phyloP scores from a whole-genome alignment of 1,140 invertebrate genomes.

The Ceratosolen solmsi region DNA sequence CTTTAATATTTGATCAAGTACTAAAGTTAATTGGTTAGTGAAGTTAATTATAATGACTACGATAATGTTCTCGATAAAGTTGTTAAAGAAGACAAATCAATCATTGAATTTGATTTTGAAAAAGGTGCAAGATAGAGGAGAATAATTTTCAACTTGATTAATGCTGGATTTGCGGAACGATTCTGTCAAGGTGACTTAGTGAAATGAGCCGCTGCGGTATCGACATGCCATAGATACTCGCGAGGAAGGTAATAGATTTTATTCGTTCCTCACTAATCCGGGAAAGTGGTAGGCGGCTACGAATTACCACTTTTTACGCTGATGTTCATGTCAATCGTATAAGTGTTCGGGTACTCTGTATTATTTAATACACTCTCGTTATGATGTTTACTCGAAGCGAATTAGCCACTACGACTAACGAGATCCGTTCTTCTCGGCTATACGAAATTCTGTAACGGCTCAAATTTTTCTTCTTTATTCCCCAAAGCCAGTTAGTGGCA shows the following conservation, averaged over 20 bases:
- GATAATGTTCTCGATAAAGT: not conserved
- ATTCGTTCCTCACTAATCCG: slow-evolving; percentile 62
- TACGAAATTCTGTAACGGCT: not conserved
- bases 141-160: slow-evolving; percentile 55
- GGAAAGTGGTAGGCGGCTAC: slow-evolving; percentile 65
- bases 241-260: slow-evolving; percentile 31
- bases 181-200: slow-evolving; percentile 62
- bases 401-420: slow-evolving; percentile 1
- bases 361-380: slow-evolving; percentile 63
- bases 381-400: not conserved
- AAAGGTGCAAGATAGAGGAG: not conserved
- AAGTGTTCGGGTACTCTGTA: slow-evolving; percentile 61
- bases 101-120: not conserved
- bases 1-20: no score
- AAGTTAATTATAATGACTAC: no score
- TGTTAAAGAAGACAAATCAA: not conserved
- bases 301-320: slow-evolving; percentile 59
- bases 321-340: slow-evolving; percentile 61
- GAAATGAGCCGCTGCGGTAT: slow-evolving; percentile 56
- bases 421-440: not conserved
- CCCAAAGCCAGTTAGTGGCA: slow-evolving; percentile 9
- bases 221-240: no score
- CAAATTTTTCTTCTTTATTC: slow-evolving; percentile 38
- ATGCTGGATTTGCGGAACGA: slow-evolving; percentile 61
- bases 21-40: no score